Conservation (phyloP, 2,113 vertebrate species). For the Forbesichthys papilliferus region DNA sequence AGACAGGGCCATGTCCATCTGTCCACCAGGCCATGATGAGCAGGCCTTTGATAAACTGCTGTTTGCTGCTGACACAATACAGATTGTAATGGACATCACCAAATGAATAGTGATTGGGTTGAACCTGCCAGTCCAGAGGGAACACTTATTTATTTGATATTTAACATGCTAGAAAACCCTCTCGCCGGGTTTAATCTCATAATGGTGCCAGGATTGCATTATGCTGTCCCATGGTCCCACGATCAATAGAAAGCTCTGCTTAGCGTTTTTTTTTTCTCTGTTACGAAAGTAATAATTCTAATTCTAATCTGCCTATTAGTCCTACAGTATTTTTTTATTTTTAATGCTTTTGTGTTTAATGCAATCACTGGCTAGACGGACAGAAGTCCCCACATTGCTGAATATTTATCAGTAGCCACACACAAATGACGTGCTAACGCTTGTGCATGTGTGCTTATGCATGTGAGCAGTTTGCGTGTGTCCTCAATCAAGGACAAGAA, state of each 20-base stretch:
- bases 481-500: conserved; percentile 59
- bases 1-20: no score
- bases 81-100: conserved; percentile 25
- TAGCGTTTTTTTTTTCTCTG: not conserved
- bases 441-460: conserved; percentile 28
- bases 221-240: conserved; percentile 7
- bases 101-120: conserved; percentile 29
- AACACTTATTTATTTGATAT: conserved; percentile 38
- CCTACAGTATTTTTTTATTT: conserved; percentile 20
- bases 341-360: conserved; percentile 5
- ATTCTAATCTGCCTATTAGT: conserved; percentile 31
- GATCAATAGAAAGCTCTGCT: conserved; percentile 25
- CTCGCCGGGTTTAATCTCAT: conserved; percentile 28
- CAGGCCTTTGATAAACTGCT: conserved; percentile 34
- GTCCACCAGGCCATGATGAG: conserved; percentile 41
- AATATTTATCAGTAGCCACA: not conserved
- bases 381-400: not conserved
- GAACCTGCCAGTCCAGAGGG: conserved; percentile 18
- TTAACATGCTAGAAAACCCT: conserved; percentile 18
- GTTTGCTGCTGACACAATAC: conserved; percentile 20
- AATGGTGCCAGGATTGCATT: conserved; percentile 6
- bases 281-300: conserved; percentile 14
- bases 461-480: conserved; percentile 35
- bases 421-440: conserved; percentile 6
- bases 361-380: conserved; percentile 23